A percentile compares a stretch with the other conserved stretches of the same genome.
Evolutionary conservation across 2,888 invertebrate genomes (phyloP).

Genomic region (Caenorhabditis plicata): DNA sequence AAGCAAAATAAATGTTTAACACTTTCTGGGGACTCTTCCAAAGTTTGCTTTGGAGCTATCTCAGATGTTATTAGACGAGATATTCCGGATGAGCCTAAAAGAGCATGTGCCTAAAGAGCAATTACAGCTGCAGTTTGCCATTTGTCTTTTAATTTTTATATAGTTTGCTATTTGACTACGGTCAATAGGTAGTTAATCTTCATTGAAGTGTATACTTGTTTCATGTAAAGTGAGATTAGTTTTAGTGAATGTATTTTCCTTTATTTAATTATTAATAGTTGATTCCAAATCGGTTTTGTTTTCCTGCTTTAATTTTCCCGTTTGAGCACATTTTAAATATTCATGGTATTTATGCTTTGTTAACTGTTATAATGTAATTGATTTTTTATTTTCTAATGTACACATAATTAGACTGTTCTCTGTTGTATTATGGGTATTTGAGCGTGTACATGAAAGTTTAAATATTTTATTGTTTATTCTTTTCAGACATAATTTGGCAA

Average conservation of each 20-base stretch:
- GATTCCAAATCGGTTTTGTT: constrained; percentile 4
- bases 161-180: constrained; percentile 2
- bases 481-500: no score
- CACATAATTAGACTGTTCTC: not conserved
- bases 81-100: constrained; percentile 12
- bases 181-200: not conserved
- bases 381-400: constrained; percentile 8
- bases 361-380: constrained; percentile 1
- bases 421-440: constrained; percentile 19
- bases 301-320: constrained; percentile 1
- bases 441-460: constrained; percentile 28
- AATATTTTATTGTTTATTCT: no score
- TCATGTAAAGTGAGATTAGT: not conserved
- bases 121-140: not conserved
- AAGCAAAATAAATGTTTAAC: constrained; percentile 38
- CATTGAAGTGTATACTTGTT: constrained; percentile 1
- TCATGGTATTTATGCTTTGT: not conserved
- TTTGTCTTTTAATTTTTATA: not conserved
- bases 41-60: constrained; percentile 27
- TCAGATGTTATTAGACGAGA: constrained; percentile 35
- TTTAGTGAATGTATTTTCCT: not conserved
- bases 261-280: not conserved
- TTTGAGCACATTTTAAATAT: constrained; percentile 4
- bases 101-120: constrained; percentile 25
- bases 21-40: constrained; percentile 38